A percentile compares a stretch with the other conserved stretches of the same genome.
Evolutionary conservation across 2,113 vertebrate species (phyloP).

Genomic region (Lanius collurio): DNA sequence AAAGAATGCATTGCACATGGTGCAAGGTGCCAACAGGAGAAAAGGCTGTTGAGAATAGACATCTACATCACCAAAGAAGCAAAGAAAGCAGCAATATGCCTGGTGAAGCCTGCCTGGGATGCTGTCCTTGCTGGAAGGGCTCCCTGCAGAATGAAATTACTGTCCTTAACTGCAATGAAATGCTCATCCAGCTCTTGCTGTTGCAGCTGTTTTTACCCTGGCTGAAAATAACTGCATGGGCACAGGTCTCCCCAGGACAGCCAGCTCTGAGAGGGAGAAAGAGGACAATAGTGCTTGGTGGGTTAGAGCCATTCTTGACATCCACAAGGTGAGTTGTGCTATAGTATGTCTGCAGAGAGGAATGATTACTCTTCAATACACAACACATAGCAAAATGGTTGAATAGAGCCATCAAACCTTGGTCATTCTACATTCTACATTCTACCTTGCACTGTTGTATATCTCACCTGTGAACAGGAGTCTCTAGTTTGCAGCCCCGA

Average conservation of each 20-base stretch:
- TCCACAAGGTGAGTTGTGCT: rapidly evolving
- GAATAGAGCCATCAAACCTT: not conserved
- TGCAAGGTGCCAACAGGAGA: not conserved
- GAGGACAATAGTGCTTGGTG: not conserved
- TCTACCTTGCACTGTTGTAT: not conserved
- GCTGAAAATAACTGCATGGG: not conserved
- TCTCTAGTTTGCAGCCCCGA: not conserved
- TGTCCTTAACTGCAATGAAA: not conserved
- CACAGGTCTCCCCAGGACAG: not conserved
- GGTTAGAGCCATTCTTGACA: not conserved
- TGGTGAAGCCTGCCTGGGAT: not conserved
- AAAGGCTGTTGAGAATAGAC: not conserved
- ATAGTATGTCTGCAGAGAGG: not conserved
- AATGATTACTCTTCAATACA: not conserved
- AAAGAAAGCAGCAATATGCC: not conserved
- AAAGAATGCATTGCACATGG: not conserved
- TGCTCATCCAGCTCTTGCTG: not conserved
- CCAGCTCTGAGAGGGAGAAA: not conserved
- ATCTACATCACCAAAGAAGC: not conserved
- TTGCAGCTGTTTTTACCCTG: not conserved
- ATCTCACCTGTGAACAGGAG: not conserved
- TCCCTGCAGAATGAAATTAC: not conserved
- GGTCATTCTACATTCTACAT: not conserved
- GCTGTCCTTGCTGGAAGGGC: not conserved
- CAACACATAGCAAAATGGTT: not conserved